Base-by-base conservation (phyloP, 1,140 invertebrate genomes). In the Thaumetopoea pityocampa region DNA sequence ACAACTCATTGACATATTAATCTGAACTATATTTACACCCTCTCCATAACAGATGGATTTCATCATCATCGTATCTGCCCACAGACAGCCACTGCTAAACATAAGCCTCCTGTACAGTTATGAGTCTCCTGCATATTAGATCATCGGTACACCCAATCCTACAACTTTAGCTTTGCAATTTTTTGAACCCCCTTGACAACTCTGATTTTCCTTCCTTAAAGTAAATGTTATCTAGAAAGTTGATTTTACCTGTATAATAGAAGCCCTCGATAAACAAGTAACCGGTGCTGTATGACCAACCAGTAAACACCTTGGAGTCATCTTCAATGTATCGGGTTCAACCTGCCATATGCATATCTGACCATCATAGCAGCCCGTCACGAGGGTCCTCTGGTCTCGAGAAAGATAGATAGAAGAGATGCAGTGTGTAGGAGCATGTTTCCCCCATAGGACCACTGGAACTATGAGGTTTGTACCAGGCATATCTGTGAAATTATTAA, bases 301-400 rank as follows among this genome's bases (percentile, higher is more conserved):
- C 19, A 99, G 85, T 45, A 99, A 88, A 85, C 94, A 97, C 42
- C 95, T 87, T 2, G 98, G 97, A n/a, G 91, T 96, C 89, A 99
- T 94, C 91, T 98, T 87, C 27, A 96, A 73, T 2, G 90, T 92
- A 49, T 91, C 91, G 2, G 93, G 92, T 56, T 95, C 91, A 9
- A 98, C 93, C 64, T 81, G 88, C 98, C 98, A 99, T 9, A 99
- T 88, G 74, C 96, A 97, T 63, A 99, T 96, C 78, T 99, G 97
- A 12, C 98, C 98, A 88, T 99, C 98, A 67, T 98, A 95, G 73
- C 96, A 98, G 18, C 98, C 98, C 11, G 98, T 99, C 1, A 98
- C 92, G 37, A 99, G 88, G 9, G 95, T 97, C 71, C 90, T 92
- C 71, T 97, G 94, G 87, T 99, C 96, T 40, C 92, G 89, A 2